A percentile compares a stretch with the other conserved stretches of the same genome.
phyloP scores from a whole-genome alignment of 2,797 vertebrate species.

The Serranus cabrilla region DNA sequence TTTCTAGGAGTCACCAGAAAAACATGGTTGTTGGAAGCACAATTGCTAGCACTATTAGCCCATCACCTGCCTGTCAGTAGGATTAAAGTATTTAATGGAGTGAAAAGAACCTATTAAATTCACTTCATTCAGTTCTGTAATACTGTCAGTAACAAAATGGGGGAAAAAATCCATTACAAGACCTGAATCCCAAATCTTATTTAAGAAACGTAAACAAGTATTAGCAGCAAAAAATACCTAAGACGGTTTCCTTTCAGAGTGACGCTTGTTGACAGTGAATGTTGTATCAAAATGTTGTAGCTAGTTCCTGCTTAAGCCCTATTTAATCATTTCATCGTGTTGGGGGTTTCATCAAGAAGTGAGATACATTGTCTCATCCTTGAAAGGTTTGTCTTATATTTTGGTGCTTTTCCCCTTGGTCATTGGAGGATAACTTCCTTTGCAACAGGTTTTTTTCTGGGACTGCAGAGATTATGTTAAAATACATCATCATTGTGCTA shows the following conservation, averaged over 20 bases:
- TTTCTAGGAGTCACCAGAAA: not conserved
- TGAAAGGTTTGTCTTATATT: not conserved
- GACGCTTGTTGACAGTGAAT: constrained; percentile 5
- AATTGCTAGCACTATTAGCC: constrained; percentile 12
- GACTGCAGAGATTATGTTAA: not conserved
- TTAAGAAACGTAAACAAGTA: constrained; percentile 18
- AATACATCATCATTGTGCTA: not conserved
- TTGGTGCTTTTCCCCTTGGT: not conserved
- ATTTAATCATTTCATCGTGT: not conserved
- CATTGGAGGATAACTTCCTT: not conserved
- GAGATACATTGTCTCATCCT: not conserved
- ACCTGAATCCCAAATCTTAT: not conserved
- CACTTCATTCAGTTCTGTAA: constrained; percentile 3
- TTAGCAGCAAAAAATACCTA: not conserved
- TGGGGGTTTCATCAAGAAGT: not conserved
- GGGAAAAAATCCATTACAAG: constrained; percentile 10
- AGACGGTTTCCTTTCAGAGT: constrained; percentile 2
- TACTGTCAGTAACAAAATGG: not conserved
- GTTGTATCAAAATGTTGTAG: constrained; percentile 5
- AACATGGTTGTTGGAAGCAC: constrained; percentile 5
- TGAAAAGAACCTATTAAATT: constrained; percentile 18
- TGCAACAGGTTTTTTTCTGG: not conserved
- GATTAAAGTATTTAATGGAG: constrained; percentile 22
- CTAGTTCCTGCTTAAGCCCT: not conserved
- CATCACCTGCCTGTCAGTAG: constrained; percentile 17